phyloP scores from a whole-genome alignment of 2,113 vertebrate genomes.

The Onychostoma macrolepis region DNA sequence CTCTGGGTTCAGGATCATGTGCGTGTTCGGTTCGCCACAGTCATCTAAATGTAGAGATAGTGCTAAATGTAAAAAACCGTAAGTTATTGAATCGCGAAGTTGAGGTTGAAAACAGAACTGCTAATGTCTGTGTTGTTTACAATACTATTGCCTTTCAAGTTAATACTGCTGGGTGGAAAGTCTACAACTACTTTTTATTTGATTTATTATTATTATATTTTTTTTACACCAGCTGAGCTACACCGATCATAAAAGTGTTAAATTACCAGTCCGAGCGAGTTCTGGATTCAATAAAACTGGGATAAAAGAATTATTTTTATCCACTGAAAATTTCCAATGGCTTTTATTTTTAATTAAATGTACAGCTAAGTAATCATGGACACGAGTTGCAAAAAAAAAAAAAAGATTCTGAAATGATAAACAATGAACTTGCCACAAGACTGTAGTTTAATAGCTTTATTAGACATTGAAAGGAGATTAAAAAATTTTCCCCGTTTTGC shows the following conservation, averaged over 20 bases:
- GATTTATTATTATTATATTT: slow-evolving; percentile 18
- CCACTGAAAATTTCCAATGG: background rate
- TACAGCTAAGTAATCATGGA: slow-evolving; percentile 9
- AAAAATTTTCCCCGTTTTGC: background rate
- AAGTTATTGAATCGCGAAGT: too few relatives aligned
- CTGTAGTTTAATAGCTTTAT: slow-evolving; percentile 4
- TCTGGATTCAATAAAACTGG: slow-evolving; percentile 5
- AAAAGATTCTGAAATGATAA: background rate
- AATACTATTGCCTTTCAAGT: too few relatives aligned
- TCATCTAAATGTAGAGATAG: slow-evolving; percentile 32
- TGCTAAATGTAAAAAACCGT: background rate
- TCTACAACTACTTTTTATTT: background rate
- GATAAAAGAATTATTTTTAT: background rate
- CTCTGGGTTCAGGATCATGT: slow-evolving; percentile 24
- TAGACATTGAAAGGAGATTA: slow-evolving; percentile 4
- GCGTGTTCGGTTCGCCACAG: slow-evolving; percentile 38
- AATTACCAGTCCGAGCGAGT: background rate
- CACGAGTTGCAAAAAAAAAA: background rate
- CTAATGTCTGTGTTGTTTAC: too few relatives aligned
- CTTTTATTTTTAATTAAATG: slow-evolving; percentile 17
- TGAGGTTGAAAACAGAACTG: too few relatives aligned
- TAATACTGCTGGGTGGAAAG: slow-evolving; percentile 1
- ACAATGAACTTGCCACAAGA: background rate
- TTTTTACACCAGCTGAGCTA: slow-evolving; percentile 18
- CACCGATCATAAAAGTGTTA: slow-evolving; percentile 11